These are phyloP conservation scores for Dicentrarchus labrax DNA, from an alignment of 2,113 vertebrate species.

Conservation along the genomic window DNA sequence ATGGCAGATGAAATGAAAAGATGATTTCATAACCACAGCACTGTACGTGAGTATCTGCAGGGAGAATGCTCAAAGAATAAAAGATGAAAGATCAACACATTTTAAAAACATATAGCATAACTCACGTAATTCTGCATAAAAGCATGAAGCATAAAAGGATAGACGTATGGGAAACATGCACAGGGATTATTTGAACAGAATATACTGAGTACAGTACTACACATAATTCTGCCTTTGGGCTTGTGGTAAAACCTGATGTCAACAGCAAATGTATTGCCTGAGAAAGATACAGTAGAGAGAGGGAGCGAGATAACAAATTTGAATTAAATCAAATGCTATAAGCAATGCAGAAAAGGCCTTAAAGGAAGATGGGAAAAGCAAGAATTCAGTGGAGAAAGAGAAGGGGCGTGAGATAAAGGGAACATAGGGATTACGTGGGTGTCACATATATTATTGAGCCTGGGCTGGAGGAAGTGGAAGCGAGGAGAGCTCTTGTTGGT, in stretches of 20 bases:
- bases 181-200: slow-evolving; percentile 29
- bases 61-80: not conserved
- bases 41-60: not conserved
- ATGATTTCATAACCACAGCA: not conserved
- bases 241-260: slow-evolving; percentile 58
- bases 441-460: slow-evolving; percentile 74
- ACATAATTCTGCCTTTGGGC: slow-evolving; percentile 32
- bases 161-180: not conserved
- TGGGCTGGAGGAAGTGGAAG: slow-evolving; percentile 43
- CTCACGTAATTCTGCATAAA: not conserved
- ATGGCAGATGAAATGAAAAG: not conserved
- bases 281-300: slow-evolving; percentile 33
- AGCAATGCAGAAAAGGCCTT: slow-evolving; percentile 28
- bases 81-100: not conserved
- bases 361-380: slow-evolving; percentile 22
- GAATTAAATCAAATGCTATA: slow-evolving; percentile 59
- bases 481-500: slow-evolving; percentile 17
- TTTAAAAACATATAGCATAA: not conserved
- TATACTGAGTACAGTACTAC: slow-evolving; percentile 8
- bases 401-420: slow-evolving; percentile 27
- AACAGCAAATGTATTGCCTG: slow-evolving; percentile 58
- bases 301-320: slow-evolving; percentile 43
- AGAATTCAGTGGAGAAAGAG: slow-evolving; percentile 33
- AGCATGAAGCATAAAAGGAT: not conserved
- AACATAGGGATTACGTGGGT: slow-evolving; percentile 62